Conservation (phyloP, 1,140 invertebrate genomes). For the Drosophila grimshawi region DNA sequence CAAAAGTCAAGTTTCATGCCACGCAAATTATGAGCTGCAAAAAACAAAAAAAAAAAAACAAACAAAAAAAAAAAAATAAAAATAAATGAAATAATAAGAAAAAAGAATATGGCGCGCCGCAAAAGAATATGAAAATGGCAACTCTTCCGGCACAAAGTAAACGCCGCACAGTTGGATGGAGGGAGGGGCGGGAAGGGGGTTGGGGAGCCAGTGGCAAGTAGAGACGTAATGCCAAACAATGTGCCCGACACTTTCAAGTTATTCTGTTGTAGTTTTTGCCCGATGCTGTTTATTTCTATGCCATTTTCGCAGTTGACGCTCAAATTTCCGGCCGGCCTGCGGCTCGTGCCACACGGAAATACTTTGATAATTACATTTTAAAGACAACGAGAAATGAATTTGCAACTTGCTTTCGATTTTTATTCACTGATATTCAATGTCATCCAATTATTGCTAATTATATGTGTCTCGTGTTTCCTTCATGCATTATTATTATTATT, state of each 20-base stretch:
- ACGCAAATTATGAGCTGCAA: conserved; percentile 72
- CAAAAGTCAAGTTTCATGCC: conserved; percentile 75
- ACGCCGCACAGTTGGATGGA: too few species aligned
- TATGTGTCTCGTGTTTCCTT: conserved; percentile 30
- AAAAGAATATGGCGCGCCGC: conserved; percentile 46
- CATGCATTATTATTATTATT: background rate
- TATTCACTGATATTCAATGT: conserved; percentile 43
- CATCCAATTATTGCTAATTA: conserved; percentile 72
- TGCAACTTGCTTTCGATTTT: background rate
- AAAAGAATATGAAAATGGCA: conserved; percentile 75
- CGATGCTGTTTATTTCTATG: conserved; percentile 38
- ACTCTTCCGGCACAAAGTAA: conserved; percentile 55
- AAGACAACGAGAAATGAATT: conserved; percentile 51
- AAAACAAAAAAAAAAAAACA: conserved; percentile 52
- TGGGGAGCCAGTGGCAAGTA: background rate
- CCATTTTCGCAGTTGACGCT: conserved; percentile 67
- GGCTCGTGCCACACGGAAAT: conserved; percentile 59
- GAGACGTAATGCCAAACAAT: conserved; percentile 46
- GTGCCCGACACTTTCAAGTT: conserved; percentile 55
- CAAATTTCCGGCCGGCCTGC: conserved; percentile 56
- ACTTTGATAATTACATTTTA: conserved; percentile 72
- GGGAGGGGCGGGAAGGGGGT: background rate
- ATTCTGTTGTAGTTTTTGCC: conserved; percentile 39
- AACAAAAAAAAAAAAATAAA: conserved; percentile 20
- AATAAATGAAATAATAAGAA: conserved; percentile 9